Evolutionary conservation across 2,888 invertebrate genomes (phyloP).

Genomic region (Ectemnius lituratus): DNA sequence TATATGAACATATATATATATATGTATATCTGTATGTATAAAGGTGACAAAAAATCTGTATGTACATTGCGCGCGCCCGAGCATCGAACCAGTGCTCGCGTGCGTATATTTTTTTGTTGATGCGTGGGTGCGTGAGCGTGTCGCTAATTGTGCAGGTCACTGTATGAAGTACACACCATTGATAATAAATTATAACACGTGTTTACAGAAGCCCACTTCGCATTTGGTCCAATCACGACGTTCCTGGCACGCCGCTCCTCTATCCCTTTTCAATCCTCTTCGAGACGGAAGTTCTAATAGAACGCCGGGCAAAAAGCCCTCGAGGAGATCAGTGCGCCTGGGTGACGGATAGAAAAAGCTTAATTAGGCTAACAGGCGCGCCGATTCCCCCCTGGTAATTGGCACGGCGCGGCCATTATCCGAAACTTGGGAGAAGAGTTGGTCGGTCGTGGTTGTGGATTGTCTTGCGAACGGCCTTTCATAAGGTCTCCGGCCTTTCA

Average conservation of each 20-base stretch:
- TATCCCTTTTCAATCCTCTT: background rate
- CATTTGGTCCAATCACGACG: background rate
- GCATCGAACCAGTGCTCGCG: slow-evolving; percentile 14
- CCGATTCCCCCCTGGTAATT: slow-evolving; percentile 26
- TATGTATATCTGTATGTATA: slow-evolving; percentile 33
- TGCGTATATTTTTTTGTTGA: slow-evolving; percentile 60
- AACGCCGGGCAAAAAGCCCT: background rate
- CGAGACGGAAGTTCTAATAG: background rate
- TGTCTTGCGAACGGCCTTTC: slow-evolving; percentile 2
- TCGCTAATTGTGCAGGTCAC: slow-evolving; percentile 64
- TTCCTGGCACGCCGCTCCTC: too few species aligned
- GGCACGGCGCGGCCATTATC: slow-evolving; percentile 5
- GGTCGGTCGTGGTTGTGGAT: background rate
- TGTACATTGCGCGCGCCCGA: slow-evolving; percentile 29
- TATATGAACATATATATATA: slow-evolving; percentile 39
- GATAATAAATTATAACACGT: slow-evolving; percentile 68
- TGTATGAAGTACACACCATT: slow-evolving; percentile 62
- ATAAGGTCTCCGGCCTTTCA: background rate
- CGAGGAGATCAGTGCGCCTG: too few species aligned
- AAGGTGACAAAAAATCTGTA: slow-evolving; percentile 6
- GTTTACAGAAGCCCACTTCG: slow-evolving; percentile 55
- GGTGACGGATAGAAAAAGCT: slow-evolving; percentile 21
- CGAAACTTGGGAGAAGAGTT: slow-evolving; percentile 19
- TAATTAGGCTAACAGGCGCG: slow-evolving; percentile 24
- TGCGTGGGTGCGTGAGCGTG: slow-evolving; percentile 35